Evolutionary conservation across 2,797 vertebrate genomes (phyloP), one percentile per base, ranked within the genome.

Genomic region (Meriones psammophilus): DNA sequence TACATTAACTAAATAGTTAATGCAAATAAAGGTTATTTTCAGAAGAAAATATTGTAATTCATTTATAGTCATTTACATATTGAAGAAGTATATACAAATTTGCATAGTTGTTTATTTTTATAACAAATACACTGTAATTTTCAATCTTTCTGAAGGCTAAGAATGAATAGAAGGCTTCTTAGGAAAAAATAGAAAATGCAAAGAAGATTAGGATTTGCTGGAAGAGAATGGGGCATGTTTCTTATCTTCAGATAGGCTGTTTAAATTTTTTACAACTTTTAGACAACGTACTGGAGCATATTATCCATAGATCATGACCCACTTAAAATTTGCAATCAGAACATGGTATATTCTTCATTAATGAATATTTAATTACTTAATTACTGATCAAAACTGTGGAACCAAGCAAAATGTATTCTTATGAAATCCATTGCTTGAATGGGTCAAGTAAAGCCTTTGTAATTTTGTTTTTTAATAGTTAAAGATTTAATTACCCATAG

Each of bases 281-380:
- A 89, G 36, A 95, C 9, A 89, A 36, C 68, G 76, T 79, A 91
- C 91, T 62, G 50, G 39, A 94, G 8, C 5, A 71, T 92, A 89
- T 77, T 66, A 22, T 95, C 87, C 95, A 62, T 92, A 80, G 17
- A 71, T 10, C 79, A 69, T 85, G 87, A 93, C 87, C 86, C 74
- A 91, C 80, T 96, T 96, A 95, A 95, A 92, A 92, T 92, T 78
- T 96, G 68, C 28, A 90, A 94, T 88, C 68, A 94, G 30, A 14
- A 90, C 62, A 88, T 79, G 85, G 64, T 3, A 85, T 96, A 94
- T 95, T 83, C 8, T 95, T 97, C 64, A 94, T 88, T 96, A 95
- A 94, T 96, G 60, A 92, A 88, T 96, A 97, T 95, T 95, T 96
- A 96, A 96, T 96, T 95, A 96, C 94, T 94, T 96, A 95, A 94